Evolutionary conservation across 2,797 vertebrate genomes (phyloP).

Genomic region (Catamblyrhynchus diadema): DNA sequence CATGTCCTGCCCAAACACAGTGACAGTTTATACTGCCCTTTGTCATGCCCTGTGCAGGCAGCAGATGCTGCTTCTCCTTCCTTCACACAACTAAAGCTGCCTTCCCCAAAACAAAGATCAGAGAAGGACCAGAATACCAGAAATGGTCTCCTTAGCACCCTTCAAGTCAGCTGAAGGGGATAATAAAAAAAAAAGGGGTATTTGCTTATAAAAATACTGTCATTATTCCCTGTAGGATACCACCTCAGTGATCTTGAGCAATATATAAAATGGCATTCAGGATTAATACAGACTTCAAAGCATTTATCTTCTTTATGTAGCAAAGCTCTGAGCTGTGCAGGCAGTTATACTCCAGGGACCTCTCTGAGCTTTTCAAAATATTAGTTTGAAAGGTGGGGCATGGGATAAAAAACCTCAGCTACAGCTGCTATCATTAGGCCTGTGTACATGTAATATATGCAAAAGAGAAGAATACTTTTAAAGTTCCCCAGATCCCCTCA

Average conservation of each 20-base stretch:
- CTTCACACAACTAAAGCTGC: not conserved
- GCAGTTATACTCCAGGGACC: constrained; percentile 24
- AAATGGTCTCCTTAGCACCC: not conserved
- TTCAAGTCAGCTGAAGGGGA: not conserved
- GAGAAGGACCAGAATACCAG: not conserved
- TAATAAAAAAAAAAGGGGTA: not conserved
- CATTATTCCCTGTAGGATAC: not conserved
- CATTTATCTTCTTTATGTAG: constrained; percentile 31
- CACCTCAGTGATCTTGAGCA: not conserved
- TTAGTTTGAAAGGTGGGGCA: constrained; percentile 51
- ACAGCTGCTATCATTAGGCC: not conserved
- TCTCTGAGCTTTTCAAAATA: constrained; percentile 43
- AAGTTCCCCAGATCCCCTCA: not conserved
- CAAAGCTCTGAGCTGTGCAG: not conserved
- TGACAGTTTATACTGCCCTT: accelerated
- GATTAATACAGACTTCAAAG: constrained; percentile 57
- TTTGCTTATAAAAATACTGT: not conserved
- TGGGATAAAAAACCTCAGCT: not conserved
- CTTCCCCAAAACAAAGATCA: not conserved
- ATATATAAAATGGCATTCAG: not conserved
- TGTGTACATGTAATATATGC: not conserved
- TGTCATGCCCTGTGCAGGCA: not conserved
- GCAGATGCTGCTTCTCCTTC: not conserved
- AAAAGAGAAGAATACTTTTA: constrained; percentile 35
- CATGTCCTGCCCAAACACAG: accelerated